Percentiles rank a stretch among this genome's conserved stretches.
Conservation (phyloP, 2,888 invertebrate genomes). For the Mystacides longicornis region DNA sequence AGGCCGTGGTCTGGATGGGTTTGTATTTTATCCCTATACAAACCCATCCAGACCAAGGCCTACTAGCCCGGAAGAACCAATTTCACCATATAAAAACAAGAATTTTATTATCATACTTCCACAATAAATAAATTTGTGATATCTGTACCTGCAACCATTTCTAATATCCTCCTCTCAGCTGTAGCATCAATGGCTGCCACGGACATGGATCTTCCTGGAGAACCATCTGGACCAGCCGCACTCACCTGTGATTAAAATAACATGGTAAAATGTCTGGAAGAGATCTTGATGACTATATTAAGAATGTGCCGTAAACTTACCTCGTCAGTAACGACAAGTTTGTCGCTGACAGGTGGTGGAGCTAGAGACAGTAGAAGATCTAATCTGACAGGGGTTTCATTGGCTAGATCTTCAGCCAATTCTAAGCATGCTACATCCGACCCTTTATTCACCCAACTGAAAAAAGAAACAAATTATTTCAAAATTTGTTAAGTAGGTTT, state of each 20-base stretch:
- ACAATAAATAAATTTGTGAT: background rate
- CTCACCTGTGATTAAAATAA: conserved; percentile 11
- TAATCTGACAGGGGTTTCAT: conserved; percentile 82
- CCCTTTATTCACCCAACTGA: conserved; percentile 83
- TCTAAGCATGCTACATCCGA: conserved; percentile 76
- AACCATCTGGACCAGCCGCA: conserved; percentile 34
- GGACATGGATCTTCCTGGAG: conserved; percentile 38
- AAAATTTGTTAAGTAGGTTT: background rate
- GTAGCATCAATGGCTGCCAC: conserved; percentile 38
- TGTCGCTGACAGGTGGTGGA: conserved; percentile 72
- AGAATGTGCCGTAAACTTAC: too few species aligned
- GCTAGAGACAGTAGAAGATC: conserved; percentile 80
- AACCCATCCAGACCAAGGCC: too few species aligned
- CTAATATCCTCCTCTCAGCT: conserved; percentile 66
- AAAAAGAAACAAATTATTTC: conserved; percentile 3
- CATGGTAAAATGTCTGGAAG: background rate
- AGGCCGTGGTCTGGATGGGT: too few species aligned
- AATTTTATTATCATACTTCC: background rate
- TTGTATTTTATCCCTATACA: too few species aligned
- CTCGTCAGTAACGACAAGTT: conserved; percentile 57
- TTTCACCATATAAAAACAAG: too few species aligned
- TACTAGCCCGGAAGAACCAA: too few species aligned
- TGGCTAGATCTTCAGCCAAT: conserved; percentile 80
- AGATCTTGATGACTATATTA: background rate
- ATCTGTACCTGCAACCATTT: conserved; percentile 54